phyloP scores from a whole-genome alignment of 2,113 vertebrate genomes.

The Herpailurus yagouaroundi region DNA sequence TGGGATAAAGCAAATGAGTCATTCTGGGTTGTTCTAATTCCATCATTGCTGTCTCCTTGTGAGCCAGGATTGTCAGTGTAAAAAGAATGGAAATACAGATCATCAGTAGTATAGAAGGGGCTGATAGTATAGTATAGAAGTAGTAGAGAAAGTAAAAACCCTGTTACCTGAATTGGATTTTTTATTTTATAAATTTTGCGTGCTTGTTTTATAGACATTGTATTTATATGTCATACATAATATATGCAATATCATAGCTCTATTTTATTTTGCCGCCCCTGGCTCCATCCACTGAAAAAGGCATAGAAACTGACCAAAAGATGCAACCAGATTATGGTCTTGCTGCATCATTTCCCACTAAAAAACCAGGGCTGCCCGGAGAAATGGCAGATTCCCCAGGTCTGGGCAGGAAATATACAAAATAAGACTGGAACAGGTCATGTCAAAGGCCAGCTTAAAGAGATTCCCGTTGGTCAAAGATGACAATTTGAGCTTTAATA shows the following conservation, averaged over 20 bases:
- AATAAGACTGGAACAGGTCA: background rate
- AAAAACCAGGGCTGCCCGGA: background rate
- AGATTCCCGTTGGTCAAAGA: background rate
- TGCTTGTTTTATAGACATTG: background rate
- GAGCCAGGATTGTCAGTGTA: background rate
- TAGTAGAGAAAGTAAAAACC: background rate
- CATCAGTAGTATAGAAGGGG: no score
- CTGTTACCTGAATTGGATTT: background rate
- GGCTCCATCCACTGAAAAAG: background rate
- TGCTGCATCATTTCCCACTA: background rate
- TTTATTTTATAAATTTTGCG: background rate
- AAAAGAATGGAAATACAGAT: background rate
- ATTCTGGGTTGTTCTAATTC: background rate
- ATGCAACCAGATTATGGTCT: background rate
- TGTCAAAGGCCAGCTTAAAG: background rate
- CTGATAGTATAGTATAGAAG: no score
- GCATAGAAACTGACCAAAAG: background rate
- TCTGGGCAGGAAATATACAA: background rate
- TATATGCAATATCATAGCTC: background rate
- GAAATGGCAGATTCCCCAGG: background rate
- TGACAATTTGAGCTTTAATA: slow-evolving; percentile 3
- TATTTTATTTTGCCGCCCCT: background rate
- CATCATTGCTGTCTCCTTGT: slow-evolving; percentile 31
- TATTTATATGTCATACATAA: background rate
- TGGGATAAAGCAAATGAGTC: background rate